Base-by-base conservation (phyloP, 2,797 vertebrate species). In the Chaetodon trifasciatus region DNA sequence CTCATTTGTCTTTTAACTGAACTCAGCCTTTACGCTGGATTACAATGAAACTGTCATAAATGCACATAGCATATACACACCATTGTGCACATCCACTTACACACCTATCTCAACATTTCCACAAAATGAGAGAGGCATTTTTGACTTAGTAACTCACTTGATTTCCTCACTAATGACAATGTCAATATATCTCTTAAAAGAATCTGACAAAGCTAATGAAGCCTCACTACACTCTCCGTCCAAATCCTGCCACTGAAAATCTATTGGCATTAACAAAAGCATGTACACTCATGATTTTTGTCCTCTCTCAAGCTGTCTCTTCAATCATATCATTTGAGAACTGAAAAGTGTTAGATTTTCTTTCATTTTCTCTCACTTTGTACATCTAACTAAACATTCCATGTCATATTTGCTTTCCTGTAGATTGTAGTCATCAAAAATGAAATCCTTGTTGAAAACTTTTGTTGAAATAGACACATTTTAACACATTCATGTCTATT, bases 131-230 rank as follows among this genome's bases (percentile, higher is more conserved):
- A 70, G 46, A 74, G 64, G 70, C 49, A 28, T 69, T 70, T 85
- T 74, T 81, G 61, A 85, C 49, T 82, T 12, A 39, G 70, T 73
- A 69, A 78, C 56, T 74, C 81, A 76, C 75, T 83, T 82, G 87
- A 84, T 83, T 88, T 78, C 39, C 68, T 17, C 69, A n/a, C 67
- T 88, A 87, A 90, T 88, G 79, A 68, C 75, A 56, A 50, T 17
- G 79, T 84, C 85, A 75, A 86, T 92, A 85, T 47, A 60, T 70
- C 62, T 82, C 55, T 85, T 83, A 69, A 76, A 67, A 83, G 77
- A 53, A 58, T 87, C 66, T 87, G 86, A 87, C 76, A 70, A 32
- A 86, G 79, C 81, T 80, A 83, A 87, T 83, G 79, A 86, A 82
- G 76, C 81, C 42, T 82, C 46, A 8, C 42, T 46, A 53, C 35